Evolutionary conservation across 2,113 vertebrate species (phyloP).

Genomic region (Tupaia chinensis): DNA sequence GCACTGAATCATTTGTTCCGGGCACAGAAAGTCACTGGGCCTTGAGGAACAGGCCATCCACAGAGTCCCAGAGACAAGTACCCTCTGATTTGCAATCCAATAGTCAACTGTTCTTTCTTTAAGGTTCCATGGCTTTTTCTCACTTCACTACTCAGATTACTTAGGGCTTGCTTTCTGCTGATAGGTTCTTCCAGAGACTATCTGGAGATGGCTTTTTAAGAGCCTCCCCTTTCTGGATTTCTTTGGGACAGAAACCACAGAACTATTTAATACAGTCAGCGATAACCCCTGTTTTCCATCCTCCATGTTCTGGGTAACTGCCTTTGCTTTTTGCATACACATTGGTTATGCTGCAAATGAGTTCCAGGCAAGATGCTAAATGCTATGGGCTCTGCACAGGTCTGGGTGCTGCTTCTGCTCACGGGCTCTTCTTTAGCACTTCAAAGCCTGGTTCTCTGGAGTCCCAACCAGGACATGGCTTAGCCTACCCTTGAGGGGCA

Average conservation of each 20-base stretch:
- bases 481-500: fast-evolving
- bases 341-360: background rate
- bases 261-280: background rate
- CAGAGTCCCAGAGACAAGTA: background rate
- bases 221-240: background rate
- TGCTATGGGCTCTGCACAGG: too few relatives aligned
- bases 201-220: background rate
- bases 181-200: background rate
- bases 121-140: background rate
- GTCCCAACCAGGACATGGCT: fast-evolving
- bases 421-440: fast-evolving
- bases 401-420: fast-evolving
- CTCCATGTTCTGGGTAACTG: slow-evolving; percentile 21
- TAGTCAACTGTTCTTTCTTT: too few relatives aligned
- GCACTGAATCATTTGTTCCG: slow-evolving; percentile 66
- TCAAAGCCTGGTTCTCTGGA: background rate
- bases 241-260: slow-evolving; percentile 28
- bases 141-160: background rate
- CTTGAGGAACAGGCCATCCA: background rate
- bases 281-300: slow-evolving; percentile 36
- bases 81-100: background rate
- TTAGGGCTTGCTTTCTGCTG: slow-evolving; percentile 11
- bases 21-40: background rate
- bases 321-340: background rate
- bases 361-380: background rate